These are phyloP conservation scores for Etheostoma cragini DNA, from an alignment of 2,113 vertebrate genomes.

Conservation along the genomic window DNA sequence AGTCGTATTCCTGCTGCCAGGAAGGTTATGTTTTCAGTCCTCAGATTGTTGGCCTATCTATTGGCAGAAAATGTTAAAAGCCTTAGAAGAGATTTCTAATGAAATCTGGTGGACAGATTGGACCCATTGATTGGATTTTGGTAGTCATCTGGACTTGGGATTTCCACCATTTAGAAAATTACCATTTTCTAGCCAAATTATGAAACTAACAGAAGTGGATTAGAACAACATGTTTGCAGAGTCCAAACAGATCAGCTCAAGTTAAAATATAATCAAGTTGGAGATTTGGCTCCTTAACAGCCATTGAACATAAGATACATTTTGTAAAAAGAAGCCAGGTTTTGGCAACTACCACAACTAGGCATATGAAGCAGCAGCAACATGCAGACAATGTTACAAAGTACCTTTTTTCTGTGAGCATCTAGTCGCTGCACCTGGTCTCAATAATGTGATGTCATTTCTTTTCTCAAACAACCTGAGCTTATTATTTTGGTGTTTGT, in stretches of 20 bases:
- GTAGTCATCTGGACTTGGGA: neutral
- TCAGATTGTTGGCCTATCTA: neutral
- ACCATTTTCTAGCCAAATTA: neutral
- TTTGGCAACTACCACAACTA: neutral
- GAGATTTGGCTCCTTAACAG: neutral
- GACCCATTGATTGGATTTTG: constrained; percentile 13
- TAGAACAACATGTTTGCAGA: neutral
- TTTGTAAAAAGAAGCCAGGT: neutral
- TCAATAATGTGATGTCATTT: neutral
- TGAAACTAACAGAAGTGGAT: neutral
- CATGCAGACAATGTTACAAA: neutral
- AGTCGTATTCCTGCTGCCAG: neutral
- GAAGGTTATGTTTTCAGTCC: neutral
- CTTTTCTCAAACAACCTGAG: neutral
- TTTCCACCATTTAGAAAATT: neutral
- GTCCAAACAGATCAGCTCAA: constrained; percentile 16
- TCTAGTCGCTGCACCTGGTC: neutral
- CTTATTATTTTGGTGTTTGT: neutral
- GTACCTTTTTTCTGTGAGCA: neutral
- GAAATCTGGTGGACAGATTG: constrained; percentile 24
- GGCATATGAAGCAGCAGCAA: neutral
- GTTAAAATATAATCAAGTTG: constrained; percentile 3
- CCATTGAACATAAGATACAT: neutral
- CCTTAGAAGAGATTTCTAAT: constrained; percentile 10
- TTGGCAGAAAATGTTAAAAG: constrained; percentile 13